Evolutionary conservation across 2,113 vertebrate species (phyloP).

Genomic region (Hiodon tergisus): DNA sequence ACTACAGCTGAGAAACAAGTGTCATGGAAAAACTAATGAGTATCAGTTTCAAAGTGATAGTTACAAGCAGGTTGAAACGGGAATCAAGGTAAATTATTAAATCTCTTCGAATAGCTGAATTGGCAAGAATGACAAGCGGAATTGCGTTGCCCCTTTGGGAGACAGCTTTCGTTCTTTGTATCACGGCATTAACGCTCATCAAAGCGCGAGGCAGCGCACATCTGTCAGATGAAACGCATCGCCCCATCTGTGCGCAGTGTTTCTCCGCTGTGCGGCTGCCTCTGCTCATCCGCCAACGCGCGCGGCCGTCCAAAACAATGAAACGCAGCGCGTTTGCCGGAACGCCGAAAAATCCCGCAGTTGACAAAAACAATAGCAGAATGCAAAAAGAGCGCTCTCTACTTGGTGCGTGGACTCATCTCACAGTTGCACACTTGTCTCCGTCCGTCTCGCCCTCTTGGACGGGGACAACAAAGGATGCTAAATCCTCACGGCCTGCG

Average conservation of each 20-base stretch:
- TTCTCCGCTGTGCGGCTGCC: not conserved
- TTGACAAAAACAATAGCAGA: no score
- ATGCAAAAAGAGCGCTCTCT: no score
- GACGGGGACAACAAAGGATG: no score
- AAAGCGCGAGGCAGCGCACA: slow-evolving; percentile 33
- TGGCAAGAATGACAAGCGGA: slow-evolving; percentile 22
- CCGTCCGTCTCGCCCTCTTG: no score
- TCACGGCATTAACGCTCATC: slow-evolving; percentile 24
- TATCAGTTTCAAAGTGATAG: not conserved
- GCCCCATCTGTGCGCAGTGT: not conserved
- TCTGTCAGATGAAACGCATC: slow-evolving; percentile 34
- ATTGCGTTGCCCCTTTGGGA: slow-evolving; percentile 20
- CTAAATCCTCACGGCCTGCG: no score
- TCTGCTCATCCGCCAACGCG: not conserved
- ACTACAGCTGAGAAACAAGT: not conserved
- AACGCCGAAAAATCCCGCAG: no score
- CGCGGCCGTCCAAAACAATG: not conserved
- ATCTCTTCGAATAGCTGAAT: not conserved
- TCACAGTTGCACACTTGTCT: no score
- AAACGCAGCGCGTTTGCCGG: no score
- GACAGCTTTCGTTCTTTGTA: slow-evolving; percentile 7
- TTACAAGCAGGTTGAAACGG: not conserved
- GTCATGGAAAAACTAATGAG: not conserved
- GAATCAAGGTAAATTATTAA: not conserved
- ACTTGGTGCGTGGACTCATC: no score